Percentiles rank a stretch among this genome's conserved stretches.
Evolutionary conservation across 2,888 invertebrate species (phyloP).

Genomic region (Pristionchus mayeri): DNA sequence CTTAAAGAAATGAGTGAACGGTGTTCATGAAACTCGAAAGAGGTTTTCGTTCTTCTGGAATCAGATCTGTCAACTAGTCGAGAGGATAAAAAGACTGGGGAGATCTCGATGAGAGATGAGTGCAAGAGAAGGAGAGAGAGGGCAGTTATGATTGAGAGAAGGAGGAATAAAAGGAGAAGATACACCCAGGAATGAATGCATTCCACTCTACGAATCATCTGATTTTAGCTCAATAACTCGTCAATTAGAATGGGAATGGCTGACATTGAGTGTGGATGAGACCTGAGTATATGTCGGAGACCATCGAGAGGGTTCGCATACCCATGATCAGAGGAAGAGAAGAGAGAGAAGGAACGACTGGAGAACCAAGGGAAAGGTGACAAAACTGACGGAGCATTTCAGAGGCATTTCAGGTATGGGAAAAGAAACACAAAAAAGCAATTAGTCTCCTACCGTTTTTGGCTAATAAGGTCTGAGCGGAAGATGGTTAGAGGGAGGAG

Average conservation of each 20-base stretch:
- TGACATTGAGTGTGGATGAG: constrained; percentile 4
- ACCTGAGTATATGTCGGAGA: constrained; percentile 14
- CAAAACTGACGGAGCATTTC: not conserved
- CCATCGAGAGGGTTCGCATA: constrained; percentile 34
- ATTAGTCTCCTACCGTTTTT: too few species aligned
- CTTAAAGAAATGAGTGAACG: not conserved
- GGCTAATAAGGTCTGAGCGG: too few species aligned
- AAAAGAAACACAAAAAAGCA: not conserved
- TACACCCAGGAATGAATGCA: not conserved
- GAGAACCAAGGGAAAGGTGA: not conserved
- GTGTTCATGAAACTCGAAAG: constrained; percentile 12
- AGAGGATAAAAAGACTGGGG: not conserved
- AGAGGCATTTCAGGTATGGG: not conserved
- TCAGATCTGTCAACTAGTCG: constrained; percentile 23
- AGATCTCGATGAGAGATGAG: constrained; percentile 33
- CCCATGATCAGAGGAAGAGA: not conserved
- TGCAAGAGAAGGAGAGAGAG: not conserved
- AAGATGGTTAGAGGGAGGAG: too few species aligned
- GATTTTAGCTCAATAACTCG: too few species aligned
- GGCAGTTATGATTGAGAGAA: not conserved
- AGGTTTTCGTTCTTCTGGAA: not conserved
- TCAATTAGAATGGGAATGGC: not conserved
- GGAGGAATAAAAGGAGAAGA: not conserved
- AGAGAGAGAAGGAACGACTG: not conserved
- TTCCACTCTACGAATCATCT: too few species aligned